A percentile compares a stretch with the other conserved stretches of the same genome.
Conservation (phyloP, 2,888 invertebrate species). For the Crepidodera aurea region DNA sequence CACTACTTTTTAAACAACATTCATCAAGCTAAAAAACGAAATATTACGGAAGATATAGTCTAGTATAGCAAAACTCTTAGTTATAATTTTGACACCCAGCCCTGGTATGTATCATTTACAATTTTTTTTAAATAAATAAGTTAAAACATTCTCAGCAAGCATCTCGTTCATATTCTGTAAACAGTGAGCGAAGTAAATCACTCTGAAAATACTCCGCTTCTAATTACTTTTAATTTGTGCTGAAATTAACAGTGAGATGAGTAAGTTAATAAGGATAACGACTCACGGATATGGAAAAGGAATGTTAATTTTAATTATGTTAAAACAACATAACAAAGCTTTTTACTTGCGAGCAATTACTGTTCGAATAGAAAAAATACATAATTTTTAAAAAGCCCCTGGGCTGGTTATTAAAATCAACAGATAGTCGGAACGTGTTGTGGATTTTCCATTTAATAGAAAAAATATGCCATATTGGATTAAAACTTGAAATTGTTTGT, state of each 20-base stretch:
- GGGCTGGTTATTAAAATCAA: neutral
- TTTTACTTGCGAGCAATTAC: conserved; percentile 5
- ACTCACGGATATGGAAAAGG: conserved; percentile 13
- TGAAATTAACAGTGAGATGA: neutral
- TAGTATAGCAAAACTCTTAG: no score
- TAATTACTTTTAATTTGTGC: conserved; percentile 14
- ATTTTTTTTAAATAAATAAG: no score
- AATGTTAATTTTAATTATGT: conserved; percentile 18
- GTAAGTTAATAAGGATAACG: conserved; percentile 20
- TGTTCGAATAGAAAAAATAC: neutral
- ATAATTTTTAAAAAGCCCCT: neutral
- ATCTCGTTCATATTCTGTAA: neutral
- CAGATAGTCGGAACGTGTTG: neutral
- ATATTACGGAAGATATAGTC: no score
- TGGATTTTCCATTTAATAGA: neutral
- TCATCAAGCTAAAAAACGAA: no score
- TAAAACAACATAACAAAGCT: conserved; percentile 23
- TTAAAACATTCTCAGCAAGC: no score
- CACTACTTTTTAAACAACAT: no score
- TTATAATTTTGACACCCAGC: no score
- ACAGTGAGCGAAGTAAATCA: neutral
- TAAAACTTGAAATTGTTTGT: neutral
- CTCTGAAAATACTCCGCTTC: neutral
- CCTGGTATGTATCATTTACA: no score
- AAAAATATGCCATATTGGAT: neutral